Conservation (phyloP, 2,797 vertebrate species). For the Nasua narica region DNA sequence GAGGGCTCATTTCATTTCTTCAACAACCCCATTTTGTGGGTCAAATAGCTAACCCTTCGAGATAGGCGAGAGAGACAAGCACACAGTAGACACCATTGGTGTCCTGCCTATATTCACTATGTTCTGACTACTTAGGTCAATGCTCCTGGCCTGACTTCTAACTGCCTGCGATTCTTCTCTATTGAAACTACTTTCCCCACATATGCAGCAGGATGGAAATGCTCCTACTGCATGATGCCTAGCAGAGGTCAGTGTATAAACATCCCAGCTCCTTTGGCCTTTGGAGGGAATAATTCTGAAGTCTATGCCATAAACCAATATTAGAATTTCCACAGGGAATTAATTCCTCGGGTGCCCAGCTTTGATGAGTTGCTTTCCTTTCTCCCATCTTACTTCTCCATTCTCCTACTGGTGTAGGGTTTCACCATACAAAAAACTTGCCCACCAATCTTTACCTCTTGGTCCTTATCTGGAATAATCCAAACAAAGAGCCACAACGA, state of each 20-base stretch:
- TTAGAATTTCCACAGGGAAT: neutral
- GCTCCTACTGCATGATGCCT: neutral
- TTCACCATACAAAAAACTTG: neutral
- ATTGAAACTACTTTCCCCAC: neutral
- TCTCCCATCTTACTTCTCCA: neutral
- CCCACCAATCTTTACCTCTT: neutral
- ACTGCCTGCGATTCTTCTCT: neutral
- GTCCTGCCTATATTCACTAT: accelerated
- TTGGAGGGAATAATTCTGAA: neutral
- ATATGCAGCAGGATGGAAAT: neutral
- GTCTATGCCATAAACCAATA: neutral
- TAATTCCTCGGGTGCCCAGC: neutral
- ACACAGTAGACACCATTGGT: accelerated
- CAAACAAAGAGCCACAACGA: neutral
- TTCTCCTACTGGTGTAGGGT: neutral
- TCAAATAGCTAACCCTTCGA: neutral
- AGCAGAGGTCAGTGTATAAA: neutral
- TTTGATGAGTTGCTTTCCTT: neutral
- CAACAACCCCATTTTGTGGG: neutral
- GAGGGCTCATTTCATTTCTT: neutral
- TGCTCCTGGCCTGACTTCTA: neutral
- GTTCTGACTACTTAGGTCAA: neutral
- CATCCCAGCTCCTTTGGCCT: neutral
- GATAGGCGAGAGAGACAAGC: neutral
- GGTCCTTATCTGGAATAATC: neutral